phyloP scores from a whole-genome alignment of 2,797 vertebrate species.

The Clarias laeviceps region DNA sequence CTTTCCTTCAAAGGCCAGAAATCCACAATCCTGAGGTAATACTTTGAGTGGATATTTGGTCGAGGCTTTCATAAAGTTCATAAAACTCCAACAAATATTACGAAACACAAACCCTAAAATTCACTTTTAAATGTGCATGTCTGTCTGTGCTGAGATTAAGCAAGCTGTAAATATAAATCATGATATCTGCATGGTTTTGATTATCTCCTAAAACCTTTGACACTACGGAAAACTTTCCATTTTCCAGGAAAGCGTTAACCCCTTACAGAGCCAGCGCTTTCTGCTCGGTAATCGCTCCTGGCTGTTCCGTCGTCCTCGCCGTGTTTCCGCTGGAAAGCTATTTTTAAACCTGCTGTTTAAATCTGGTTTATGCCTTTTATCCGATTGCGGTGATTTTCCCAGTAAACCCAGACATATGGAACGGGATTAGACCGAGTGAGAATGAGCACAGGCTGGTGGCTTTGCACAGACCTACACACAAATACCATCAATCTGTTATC shows the following conservation, averaged over 20 bases:
- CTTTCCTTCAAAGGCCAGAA: background rate
- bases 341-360: background rate
- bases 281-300: constrained; percentile 11
- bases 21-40: background rate
- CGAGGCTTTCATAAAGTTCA: background rate
- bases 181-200: background rate
- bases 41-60: background rate
- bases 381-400: background rate
- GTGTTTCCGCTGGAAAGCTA: background rate
- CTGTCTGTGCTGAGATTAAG: background rate
- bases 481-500: background rate
- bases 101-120: background rate
- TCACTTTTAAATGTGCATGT: background rate
- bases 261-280: background rate
- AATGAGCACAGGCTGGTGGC: background rate
- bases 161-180: background rate
- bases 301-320: background rate
- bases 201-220: background rate
- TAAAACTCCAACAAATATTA: background rate
- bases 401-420: background rate
- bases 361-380: background rate
- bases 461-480: background rate
- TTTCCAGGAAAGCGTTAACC: constrained; percentile 14
- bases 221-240: background rate
- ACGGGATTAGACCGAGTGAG: background rate